Evolutionary conservation across 2,888 invertebrate genomes (phyloP).

Genomic region (Pristionchus mayeri): DNA sequence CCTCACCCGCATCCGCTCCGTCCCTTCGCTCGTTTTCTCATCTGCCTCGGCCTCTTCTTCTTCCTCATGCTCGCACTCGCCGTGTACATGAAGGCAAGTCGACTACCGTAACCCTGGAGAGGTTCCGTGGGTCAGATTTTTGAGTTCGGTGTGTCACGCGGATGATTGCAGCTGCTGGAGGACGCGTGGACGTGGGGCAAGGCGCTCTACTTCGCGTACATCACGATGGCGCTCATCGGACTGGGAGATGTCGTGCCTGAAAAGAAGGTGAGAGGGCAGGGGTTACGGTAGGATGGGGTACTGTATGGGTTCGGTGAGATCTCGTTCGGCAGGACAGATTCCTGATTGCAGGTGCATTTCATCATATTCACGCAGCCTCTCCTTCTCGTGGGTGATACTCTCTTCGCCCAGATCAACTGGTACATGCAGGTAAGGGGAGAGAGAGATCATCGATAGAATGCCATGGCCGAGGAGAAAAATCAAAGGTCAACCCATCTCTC

Average conservation of each 20-base stretch:
- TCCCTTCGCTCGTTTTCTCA: slow-evolving; percentile 20
- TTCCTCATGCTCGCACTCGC: not conserved
- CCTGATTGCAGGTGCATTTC: not conserved
- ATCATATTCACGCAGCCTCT: slow-evolving; percentile 28
- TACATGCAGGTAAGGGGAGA: slow-evolving; percentile 42
- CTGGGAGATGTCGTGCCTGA: slow-evolving; percentile 21
- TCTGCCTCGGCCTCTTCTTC: slow-evolving; percentile 32
- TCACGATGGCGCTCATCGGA: slow-evolving; percentile 32
- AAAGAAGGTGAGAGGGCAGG: not conserved
- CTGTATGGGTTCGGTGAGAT: not conserved
- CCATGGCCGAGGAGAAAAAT: not conserved
- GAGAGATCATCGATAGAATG: slow-evolving; percentile 7
- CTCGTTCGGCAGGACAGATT: not conserved
- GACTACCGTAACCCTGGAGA: not conserved
- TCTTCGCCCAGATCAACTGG: slow-evolving; percentile 36
- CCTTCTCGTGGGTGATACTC: slow-evolving; percentile 19
- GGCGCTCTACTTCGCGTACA: slow-evolving; percentile 24
- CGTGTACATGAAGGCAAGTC: slow-evolving; percentile 10
- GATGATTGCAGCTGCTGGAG: slow-evolving; percentile 19
- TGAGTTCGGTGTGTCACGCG: too few relatives aligned
- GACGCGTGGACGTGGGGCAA: not conserved
- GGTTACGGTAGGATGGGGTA: slow-evolving; percentile 3
- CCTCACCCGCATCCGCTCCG: slow-evolving; percentile 29
- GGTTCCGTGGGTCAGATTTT: not conserved
- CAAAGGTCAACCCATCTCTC: not conserved